Evolutionary conservation across 2,113 vertebrate genomes (phyloP).

Genomic region (Neogale vison): DNA sequence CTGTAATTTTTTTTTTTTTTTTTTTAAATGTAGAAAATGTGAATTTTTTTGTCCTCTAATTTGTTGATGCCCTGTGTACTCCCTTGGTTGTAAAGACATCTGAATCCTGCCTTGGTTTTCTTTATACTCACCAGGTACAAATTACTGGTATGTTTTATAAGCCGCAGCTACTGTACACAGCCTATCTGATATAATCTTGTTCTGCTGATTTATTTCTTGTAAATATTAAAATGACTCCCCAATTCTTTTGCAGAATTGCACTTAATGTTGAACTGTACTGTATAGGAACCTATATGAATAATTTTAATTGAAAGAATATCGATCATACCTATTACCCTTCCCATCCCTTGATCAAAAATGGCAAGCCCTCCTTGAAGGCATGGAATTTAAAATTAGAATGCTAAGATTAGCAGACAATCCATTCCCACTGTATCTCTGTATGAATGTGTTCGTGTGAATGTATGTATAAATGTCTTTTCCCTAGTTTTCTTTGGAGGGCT

Average conservation of each 20-base stretch:
- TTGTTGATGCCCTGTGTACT: constrained; percentile 78
- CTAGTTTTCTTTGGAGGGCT: constrained; percentile 67
- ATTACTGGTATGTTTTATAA: constrained; percentile 89
- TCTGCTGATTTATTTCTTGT: constrained; percentile 86
- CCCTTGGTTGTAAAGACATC: constrained; percentile 83
- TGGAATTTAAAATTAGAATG: constrained; percentile 72
- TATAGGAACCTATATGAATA: constrained; percentile 76
- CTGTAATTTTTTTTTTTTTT: constrained; percentile 87
- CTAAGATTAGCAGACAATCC: constrained; percentile 65
- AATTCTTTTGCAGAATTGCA: constrained; percentile 86
- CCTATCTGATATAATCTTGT: constrained; percentile 85
- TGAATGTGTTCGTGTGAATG: constrained; percentile 73
- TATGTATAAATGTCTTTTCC: constrained; percentile 63
- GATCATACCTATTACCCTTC: constrained; percentile 50
- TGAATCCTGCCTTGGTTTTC: constrained; percentile 83
- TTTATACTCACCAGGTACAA: constrained; percentile 86
- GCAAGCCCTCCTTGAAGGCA: constrained; percentile 58
- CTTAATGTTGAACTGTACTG: constrained; percentile 84
- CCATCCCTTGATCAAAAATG: constrained; percentile 55
- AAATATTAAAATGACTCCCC: constrained; percentile 85
- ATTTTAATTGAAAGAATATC: constrained; percentile 79
- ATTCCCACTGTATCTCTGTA: constrained; percentile 64
- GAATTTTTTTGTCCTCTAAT: constrained; percentile 84
- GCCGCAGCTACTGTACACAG: constrained; percentile 88
- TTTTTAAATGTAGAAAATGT: constrained; percentile 90